Evolutionary conservation across 2,797 vertebrate species (phyloP), one percentile per base, ranked within the genome.

Genomic region (Geotrypetes seraphini): DNA sequence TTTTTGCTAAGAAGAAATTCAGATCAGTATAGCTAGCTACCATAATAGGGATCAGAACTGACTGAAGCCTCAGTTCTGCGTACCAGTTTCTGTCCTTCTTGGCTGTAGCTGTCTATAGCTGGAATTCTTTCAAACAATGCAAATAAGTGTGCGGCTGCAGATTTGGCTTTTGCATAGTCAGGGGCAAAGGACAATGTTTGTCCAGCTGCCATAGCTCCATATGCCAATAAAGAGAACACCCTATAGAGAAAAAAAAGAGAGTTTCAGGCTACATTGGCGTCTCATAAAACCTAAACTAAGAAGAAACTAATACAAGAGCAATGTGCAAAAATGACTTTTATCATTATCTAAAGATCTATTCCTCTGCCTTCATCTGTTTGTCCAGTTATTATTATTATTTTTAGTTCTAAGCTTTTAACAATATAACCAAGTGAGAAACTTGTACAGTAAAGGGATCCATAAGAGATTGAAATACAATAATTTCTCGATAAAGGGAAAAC

Each of bases 121-220:
- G 67, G 58, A 29, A 48, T 57, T 33, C 36, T 63, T 51, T 64
- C 43, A 49, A 69, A 49, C 16, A 75, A 48, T 28, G 43, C 35
- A 55, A 73, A 63, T 16, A 73, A 33, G 31, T 63, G 44, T 7
- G 46, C 46, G 17, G 61, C 54, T 23, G 51, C 45, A 14, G 43
- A 53, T 55, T 55, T 73, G 50, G 66, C 60, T 41, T 53, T 71
- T 3, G 56, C 58, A 50, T 66, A 65, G 19, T 66, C 56, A 28
- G 65, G 61, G 28, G 59, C 54, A 49, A 61, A 60, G 34, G 63
- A 46, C 25, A 65, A 43, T 12, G 49, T 56, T 36, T 69, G 57
- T 41, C 60, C 63, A 19, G 53, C 39, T 32, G 52, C 56, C 37
- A 63, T 37, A 15, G 56, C 56, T 17, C 65, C 58, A 7, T 60